Base-by-base conservation (phyloP, 2,797 vertebrate genomes). In the Thalassophryne amazonica region DNA sequence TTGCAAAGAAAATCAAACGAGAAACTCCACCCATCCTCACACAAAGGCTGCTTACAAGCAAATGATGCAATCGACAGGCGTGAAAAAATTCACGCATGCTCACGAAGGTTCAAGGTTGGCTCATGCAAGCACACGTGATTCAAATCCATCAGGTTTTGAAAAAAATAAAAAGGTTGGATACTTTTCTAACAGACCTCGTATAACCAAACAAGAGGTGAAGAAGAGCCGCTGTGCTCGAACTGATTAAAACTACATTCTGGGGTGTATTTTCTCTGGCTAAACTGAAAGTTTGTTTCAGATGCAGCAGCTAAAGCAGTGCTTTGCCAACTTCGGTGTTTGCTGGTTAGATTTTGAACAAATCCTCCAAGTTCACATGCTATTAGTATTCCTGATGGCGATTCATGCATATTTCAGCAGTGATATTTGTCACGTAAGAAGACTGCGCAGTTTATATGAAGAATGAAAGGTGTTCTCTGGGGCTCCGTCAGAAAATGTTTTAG, bases 181-280 rank as follows among this genome's bases (percentile, higher is more conserved):
- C n/a, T n/a, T n/a, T n/a, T n/a, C n/a, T n/a, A n/a, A n/a, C n/a
- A n/a, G n/a, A n/a, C n/a, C n/a, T n/a, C n/a, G n/a, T 55, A 32
- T 60, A 57, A 66, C 63, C 57, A 60, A 83, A 76, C 72, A 77
- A 77, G 84, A 80, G 30, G 46, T 40, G 62, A 75, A 0, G 54
- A 58, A 60, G 80, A 81, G 69, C 73, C 22, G 37, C 54, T 63
- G 75, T 68, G 73, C 82, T 73, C 79, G 76, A 74, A 78, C 67
- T 86, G 81, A 90, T 90, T 88, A 83, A 80, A 82, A 71, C 73
- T 60, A 58, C 86, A 88, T 89, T 84, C 84, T 85, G 45, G 43
- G 52, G 36, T 42, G 39, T 84, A 67, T 86, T 88, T 89, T 80
- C 80, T 66, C 72, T 74, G 78, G 83, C 60, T 19, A 2, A 90